These are phyloP conservation scores for Drymonia ruficornis DNA, from an alignment of 2,888 invertebrate species.

Conservation along the genomic window DNA sequence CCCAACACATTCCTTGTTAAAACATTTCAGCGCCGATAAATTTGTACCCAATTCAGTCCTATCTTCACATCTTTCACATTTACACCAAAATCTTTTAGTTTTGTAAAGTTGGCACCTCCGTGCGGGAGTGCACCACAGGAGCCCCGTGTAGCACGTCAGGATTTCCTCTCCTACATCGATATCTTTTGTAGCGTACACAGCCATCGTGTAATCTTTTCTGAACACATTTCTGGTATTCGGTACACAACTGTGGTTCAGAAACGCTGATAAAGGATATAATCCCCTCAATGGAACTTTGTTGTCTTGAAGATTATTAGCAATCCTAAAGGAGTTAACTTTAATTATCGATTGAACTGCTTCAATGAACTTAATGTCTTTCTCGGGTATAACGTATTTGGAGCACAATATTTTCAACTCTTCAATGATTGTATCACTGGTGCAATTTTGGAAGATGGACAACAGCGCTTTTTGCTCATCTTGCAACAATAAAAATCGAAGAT, in stretches of 20 bases:
- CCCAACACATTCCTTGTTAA: constrained; percentile 78
- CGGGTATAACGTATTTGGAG: constrained; percentile 65
- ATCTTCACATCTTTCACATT: constrained; percentile 86
- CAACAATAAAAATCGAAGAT: constrained; percentile 60
- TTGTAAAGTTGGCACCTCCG: constrained; percentile 85
- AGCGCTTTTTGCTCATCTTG: constrained; percentile 68
- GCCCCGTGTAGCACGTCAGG: constrained; percentile 86
- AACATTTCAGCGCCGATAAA: constrained; percentile 82
- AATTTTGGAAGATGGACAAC: constrained; percentile 73
- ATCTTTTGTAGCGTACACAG: constrained; percentile 82
- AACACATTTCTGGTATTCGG: constrained; percentile 88
- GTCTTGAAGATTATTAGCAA: constrained; percentile 53
- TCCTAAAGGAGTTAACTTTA: constrained; percentile 88
- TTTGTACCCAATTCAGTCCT: constrained; percentile 85
- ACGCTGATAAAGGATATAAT: constrained; percentile 86
- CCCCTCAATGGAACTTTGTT: constrained; percentile 80
- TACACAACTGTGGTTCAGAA: constrained; percentile 88
- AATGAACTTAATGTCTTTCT: constrained; percentile 82
- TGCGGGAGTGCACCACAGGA: constrained; percentile 87
- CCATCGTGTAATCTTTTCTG: constrained; percentile 79
- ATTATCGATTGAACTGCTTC: constrained; percentile 79
- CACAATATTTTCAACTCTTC: constrained; percentile 80
- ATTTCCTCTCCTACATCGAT: constrained; percentile 86
- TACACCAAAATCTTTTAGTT: constrained; percentile 88
- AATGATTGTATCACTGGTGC: constrained; percentile 54